Conservation (phyloP, 2,797 vertebrate species). For the Schizopygopsis pylzovi region DNA sequence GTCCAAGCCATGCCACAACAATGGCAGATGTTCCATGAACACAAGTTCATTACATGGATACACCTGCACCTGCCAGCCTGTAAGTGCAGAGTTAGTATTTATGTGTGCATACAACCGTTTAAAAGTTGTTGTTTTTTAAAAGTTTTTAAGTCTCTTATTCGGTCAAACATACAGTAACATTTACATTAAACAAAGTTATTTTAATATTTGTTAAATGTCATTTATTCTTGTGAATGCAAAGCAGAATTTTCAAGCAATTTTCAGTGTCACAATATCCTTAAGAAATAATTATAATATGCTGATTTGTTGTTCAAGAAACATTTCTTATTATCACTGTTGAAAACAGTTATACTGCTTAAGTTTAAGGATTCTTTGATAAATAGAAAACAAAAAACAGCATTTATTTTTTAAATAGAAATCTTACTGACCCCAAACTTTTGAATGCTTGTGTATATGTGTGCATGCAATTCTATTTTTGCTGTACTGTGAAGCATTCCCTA, state of each 20-base stretch:
- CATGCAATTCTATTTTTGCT: neutral
- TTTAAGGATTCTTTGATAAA: neutral
- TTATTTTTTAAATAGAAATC: neutral
- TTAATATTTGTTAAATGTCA: neutral
- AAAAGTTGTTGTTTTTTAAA: slow-evolving; percentile 42
- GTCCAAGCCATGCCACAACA: slow-evolving; percentile 86
- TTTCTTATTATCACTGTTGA: neutral
- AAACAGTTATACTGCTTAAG: neutral
- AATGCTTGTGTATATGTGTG: neutral
- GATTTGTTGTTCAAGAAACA: slow-evolving; percentile 1
- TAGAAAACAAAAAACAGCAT: neutral
- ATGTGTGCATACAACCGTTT: neutral
- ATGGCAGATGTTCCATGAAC: slow-evolving; percentile 87
- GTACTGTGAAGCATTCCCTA: neutral
- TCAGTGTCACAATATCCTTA: neutral
- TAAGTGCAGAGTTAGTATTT: slow-evolving; percentile 72
- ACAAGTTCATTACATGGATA: slow-evolving; percentile 87
- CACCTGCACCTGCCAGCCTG: slow-evolving; percentile 84
- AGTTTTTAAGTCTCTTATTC: neutral
- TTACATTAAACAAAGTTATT: neutral
- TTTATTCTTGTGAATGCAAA: neutral
- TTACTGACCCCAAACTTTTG: neutral
- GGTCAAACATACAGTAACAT: neutral
- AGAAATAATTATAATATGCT: neutral
- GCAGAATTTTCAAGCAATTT: neutral